These are phyloP conservation scores for Prosapia bicincta DNA, from an alignment of 2,888 invertebrate species.

Conservation along the genomic window DNA sequence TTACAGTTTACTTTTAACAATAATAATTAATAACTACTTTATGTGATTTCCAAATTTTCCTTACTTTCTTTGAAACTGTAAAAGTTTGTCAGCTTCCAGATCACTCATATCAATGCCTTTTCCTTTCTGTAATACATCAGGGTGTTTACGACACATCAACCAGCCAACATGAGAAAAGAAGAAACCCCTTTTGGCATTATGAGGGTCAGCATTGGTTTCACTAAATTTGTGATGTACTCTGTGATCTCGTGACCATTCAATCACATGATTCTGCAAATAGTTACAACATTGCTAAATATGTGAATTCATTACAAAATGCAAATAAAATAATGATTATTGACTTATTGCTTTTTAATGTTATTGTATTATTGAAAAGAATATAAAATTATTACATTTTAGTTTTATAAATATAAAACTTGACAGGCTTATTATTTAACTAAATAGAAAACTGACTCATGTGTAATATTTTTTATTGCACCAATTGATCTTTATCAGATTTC, in stretches of 20 bases:
- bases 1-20: no score
- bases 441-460: no score
- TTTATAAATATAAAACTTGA: conserved; percentile 28
- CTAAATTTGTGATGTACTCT: conserved; percentile 90
- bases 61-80: conserved; percentile 87
- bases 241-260: conserved; percentile 50
- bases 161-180: conserved; percentile 97
- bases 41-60: no score
- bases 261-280: conserved; percentile 41
- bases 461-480: no score
- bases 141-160: conserved; percentile 88
- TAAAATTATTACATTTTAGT: no score
- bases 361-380: background rate
- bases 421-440: no score
- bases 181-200: conserved; percentile 88
- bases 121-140: conserved; percentile 82
- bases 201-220: conserved; percentile 92
- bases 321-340: no score
- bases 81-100: conserved; percentile 72
- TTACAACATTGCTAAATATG: background rate
- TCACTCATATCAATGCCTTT: conserved; percentile 82
- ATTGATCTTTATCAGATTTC: no score
- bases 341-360: background rate
- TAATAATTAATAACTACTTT: no score
- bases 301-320: background rate